phyloP scores from a whole-genome alignment of 2,888 invertebrate species.

The Myopa tessellatipennis region DNA sequence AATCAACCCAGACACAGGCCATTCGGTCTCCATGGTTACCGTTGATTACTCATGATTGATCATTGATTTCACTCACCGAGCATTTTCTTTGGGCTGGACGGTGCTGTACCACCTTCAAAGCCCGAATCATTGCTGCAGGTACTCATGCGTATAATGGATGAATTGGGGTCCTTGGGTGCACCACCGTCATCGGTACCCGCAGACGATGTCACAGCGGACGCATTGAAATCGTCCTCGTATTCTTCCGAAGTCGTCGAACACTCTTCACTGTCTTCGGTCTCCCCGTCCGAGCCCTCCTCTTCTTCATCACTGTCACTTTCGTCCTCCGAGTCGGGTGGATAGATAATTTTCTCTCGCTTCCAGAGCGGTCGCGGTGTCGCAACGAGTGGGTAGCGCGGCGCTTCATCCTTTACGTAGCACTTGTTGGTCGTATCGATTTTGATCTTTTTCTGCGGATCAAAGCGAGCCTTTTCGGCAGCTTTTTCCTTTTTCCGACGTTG shows the following conservation, averaged over 20 bases:
- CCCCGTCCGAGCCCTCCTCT: constrained; percentile 57
- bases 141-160: constrained; percentile 71
- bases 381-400: constrained; percentile 71
- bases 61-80: constrained; percentile 65
- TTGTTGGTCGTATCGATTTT: constrained; percentile 67
- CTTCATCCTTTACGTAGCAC: constrained; percentile 71
- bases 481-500: constrained; percentile 63
- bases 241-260: constrained; percentile 60
- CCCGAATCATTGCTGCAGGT: constrained; percentile 88
- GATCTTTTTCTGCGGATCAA: constrained; percentile 68
- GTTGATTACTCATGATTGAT: background rate
- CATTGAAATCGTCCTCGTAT: constrained; percentile 58
- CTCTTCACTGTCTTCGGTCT: constrained; percentile 63
- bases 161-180: constrained; percentile 51
- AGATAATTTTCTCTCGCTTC: constrained; percentile 70
- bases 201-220: constrained; percentile 42
- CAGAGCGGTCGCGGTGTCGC: constrained; percentile 74
- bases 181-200: constrained; percentile 24
- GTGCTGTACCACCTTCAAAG: constrained; percentile 78
- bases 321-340: constrained; percentile 69
- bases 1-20: background rate
- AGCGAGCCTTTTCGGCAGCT: constrained; percentile 61
- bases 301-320: constrained; percentile 67
- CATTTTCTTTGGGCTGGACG: constrained; percentile 75
- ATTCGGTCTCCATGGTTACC: constrained; percentile 25